Conservation (phyloP, 2,888 invertebrate species). For the Dorcus hopei region DNA sequence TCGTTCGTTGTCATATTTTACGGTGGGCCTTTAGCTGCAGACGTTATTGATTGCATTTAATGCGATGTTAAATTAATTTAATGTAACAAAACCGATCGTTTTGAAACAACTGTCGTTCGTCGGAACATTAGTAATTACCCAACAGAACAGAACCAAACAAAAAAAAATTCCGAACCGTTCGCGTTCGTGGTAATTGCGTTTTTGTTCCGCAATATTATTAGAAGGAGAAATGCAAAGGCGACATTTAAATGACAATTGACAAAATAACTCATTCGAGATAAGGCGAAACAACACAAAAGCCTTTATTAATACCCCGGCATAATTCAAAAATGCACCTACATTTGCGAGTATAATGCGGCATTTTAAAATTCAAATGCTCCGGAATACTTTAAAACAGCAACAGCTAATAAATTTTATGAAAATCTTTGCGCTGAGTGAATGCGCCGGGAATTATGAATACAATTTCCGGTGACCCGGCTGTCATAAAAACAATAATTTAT, state of each 20-base stretch:
- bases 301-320: conserved; percentile 25
- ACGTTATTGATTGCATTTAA: conserved; percentile 27
- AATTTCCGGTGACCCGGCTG: conserved; percentile 23
- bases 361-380: conserved; percentile 25
- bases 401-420: conserved; percentile 24
- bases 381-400: conserved; percentile 7
- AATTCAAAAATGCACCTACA: conserved; percentile 25
- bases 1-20: conserved; percentile 23
- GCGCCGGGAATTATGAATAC: conserved; percentile 28
- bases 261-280: conserved; percentile 22
- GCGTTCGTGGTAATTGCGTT: neutral
- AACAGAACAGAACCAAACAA: conserved; percentile 3
- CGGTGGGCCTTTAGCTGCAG: conserved; percentile 19
- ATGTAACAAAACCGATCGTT: neutral
- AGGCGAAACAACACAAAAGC: conserved; percentile 22
- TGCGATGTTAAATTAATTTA: conserved; percentile 29
- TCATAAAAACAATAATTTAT: conserved; percentile 19
- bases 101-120: neutral
- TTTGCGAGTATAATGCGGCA: conserved; percentile 27
- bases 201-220: neutral
- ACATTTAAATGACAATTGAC: conserved; percentile 25
- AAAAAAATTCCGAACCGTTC: conserved; percentile 1
- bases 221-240: conserved; percentile 15
- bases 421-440: conserved; percentile 20
- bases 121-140: neutral